Conservation (phyloP, 2,888 invertebrate genomes). For the Ophion ventricosus region DNA sequence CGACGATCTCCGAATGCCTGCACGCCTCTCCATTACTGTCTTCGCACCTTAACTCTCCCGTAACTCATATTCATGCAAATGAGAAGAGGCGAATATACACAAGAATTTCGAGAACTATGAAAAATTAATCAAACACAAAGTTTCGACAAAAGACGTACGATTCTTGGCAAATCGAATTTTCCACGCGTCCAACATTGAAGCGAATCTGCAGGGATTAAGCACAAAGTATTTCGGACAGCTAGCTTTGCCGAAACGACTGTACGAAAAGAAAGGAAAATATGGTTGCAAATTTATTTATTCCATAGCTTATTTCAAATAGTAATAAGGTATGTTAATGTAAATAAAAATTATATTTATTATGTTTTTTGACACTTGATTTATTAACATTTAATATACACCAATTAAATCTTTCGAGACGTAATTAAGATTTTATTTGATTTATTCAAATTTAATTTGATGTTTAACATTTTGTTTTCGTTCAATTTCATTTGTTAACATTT, state of each 20-base stretch:
- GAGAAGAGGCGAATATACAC: conserved; percentile 19
- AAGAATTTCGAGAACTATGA: conserved; percentile 6
- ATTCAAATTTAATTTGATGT: no score
- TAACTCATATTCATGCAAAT: conserved; percentile 59
- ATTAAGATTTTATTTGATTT: no score
- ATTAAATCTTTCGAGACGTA: no score
- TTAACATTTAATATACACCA: no score
- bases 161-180: conserved; percentile 10
- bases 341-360: not conserved
- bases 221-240: not conserved
- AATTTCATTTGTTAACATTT: not conserved
- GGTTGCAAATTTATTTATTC: no score
- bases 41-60: conserved; percentile 34
- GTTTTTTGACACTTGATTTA: no score
- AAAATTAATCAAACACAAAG: conserved; percentile 21
- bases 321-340: no score
- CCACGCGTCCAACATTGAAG: not conserved
- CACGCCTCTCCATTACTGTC: conserved; percentile 53
- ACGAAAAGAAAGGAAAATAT: not conserved
- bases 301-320: no score
- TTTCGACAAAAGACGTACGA: not conserved
- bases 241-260: not conserved
- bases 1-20: conserved; percentile 60
- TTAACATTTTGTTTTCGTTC: no score
- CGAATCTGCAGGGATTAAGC: not conserved